A percentile compares a stretch with the other conserved stretches of the same genome.
Conservation (phyloP, 2,888 invertebrate species). For the Eremobia ochroleuca region DNA sequence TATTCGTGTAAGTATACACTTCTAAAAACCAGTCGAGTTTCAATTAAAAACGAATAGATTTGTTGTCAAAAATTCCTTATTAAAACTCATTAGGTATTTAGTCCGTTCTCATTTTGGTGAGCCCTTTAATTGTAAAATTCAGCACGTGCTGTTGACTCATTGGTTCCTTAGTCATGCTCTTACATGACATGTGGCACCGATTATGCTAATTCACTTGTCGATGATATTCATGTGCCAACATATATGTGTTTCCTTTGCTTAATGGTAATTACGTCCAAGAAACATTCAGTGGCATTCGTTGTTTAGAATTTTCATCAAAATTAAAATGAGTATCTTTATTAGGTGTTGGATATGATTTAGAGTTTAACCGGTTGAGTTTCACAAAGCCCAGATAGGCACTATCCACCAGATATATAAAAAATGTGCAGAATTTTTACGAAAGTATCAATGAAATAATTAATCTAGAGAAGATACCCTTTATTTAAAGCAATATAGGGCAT, state of each 20-base stretch:
- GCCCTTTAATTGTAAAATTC: conserved; percentile 52
- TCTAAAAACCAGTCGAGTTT: neutral
- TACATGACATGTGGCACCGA: conserved; percentile 60
- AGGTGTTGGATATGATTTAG: neutral
- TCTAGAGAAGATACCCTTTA: fast-evolving
- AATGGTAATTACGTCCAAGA: conserved; percentile 25
- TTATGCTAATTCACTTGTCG: conserved; percentile 61
- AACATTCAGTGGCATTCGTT: conserved; percentile 11
- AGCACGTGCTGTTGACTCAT: conserved; percentile 57
- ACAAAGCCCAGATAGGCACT: neutral
- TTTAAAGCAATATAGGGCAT: neutral
- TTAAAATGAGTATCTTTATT: neutral
- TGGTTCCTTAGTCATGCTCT: conserved; percentile 51
- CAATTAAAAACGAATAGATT: neutral
- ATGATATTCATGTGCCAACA: conserved; percentile 56
- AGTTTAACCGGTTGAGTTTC: neutral
- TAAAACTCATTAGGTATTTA: conserved; percentile 2
- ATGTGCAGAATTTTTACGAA: neutral
- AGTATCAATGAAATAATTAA: neutral
- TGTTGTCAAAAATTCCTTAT: neutral
- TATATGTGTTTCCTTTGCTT: conserved; percentile 51
- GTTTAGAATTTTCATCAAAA: conserved; percentile 7
- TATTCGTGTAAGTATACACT: neutral
- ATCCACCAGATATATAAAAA: neutral
- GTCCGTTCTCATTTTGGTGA: conserved; percentile 16